These are phyloP conservation scores for Apantesis nais DNA, from an alignment of 2,888 invertebrate species.

Conservation along the genomic window DNA sequence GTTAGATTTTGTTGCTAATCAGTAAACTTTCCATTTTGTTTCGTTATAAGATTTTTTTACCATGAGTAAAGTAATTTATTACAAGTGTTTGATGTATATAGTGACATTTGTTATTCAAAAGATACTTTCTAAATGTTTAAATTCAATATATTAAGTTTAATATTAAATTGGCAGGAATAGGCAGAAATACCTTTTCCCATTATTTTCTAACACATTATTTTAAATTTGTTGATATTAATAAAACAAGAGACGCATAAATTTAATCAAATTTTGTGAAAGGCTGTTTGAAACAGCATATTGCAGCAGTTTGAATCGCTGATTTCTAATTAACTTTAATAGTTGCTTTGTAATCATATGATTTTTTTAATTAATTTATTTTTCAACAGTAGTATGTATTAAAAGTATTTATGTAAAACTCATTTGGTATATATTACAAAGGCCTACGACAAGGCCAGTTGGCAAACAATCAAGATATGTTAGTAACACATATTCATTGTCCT, in stretches of 20 bases:
- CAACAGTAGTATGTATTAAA: no score
- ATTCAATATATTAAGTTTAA: no score
- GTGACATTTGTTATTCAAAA: background rate
- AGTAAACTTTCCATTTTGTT: background rate
- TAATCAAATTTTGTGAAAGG: background rate
- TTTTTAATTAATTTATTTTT: background rate
- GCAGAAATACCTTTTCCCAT: no score
- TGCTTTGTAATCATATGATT: background rate
- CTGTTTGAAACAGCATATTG: background rate
- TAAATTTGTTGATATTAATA: no score
- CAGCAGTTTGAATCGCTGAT: background rate
- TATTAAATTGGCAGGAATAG: no score
- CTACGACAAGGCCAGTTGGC: slow-evolving; percentile 15
- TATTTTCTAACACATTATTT: no score
- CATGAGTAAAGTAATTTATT: background rate
- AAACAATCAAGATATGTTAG: background rate
- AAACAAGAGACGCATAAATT: no score
- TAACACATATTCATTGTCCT: slow-evolving; percentile 35
- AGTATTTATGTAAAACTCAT: background rate
- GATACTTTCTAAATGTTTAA: background rate
- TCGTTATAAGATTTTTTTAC: background rate
- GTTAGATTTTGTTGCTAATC: background rate
- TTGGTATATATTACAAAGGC: background rate
- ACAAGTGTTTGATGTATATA: background rate
- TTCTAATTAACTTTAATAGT: background rate